phyloP scores from a whole-genome alignment of 2,113 vertebrate species.

The Etia nguti region DNA sequence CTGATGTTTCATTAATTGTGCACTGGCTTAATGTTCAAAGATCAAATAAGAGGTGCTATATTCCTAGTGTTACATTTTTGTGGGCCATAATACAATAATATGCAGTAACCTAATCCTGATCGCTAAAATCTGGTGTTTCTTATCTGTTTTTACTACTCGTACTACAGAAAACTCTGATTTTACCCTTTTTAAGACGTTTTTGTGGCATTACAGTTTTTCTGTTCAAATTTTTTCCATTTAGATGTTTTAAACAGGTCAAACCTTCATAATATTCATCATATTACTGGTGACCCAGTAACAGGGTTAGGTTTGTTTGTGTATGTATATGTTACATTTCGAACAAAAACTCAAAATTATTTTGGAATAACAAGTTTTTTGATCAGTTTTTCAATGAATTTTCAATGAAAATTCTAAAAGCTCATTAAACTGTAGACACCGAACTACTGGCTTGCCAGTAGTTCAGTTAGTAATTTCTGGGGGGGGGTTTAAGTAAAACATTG shows the following conservation, averaged over 20 bases:
- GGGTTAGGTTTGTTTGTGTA: background rate
- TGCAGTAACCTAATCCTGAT: background rate
- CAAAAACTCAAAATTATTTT: background rate
- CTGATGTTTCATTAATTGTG: background rate
- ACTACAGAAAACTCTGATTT: accelerated
- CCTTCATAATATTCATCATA: background rate
- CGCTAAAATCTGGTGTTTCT: background rate
- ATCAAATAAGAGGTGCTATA: background rate
- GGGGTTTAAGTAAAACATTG: background rate
- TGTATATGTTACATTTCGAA: background rate
- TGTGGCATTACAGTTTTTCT: background rate
- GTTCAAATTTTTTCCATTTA: no score
- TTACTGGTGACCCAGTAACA: background rate
- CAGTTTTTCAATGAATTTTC: background rate
- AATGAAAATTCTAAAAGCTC: background rate
- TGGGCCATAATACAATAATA: background rate
- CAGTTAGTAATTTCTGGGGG: no score
- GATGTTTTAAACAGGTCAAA: background rate
- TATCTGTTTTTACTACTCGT: background rate
- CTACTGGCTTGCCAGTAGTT: accelerated
- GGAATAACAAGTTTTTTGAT: background rate
- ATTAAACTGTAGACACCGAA: accelerated
- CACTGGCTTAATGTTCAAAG: background rate
- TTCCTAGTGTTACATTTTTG: background rate
- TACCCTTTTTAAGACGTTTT: background rate